A percentile compares a stretch with the other conserved stretches of the same genome.
Evolutionary conservation across 2,113 vertebrate genomes (phyloP).

Genomic region (Clupea harengus): DNA sequence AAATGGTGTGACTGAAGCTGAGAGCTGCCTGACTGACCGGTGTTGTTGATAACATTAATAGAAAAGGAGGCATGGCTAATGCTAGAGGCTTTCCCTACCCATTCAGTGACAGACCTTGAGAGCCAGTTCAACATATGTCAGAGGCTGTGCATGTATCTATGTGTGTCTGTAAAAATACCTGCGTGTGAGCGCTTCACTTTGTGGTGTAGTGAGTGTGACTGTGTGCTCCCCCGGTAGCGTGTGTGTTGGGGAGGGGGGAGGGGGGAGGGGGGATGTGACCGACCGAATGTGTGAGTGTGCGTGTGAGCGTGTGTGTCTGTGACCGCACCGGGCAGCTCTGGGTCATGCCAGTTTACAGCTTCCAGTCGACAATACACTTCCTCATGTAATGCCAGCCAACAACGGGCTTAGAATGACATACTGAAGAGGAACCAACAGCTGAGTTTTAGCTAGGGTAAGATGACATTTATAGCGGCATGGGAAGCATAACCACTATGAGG

Average conservation of each 20-base stretch:
- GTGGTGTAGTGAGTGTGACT: conserved; percentile 58
- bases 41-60: not conserved
- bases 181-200: conserved; percentile 55
- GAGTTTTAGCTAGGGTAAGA: not conserved
- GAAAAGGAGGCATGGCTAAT: not conserved
- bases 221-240: conserved; percentile 51
- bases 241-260: conserved; percentile 48
- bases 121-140: not conserved
- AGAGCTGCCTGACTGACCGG: not conserved
- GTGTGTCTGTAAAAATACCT: not conserved
- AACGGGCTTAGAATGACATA: conserved; percentile 20
- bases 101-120: not conserved
- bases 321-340: conserved; percentile 63
- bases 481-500: not conserved
- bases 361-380: conserved; percentile 57
- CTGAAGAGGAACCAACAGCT: not conserved
- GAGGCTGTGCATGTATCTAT: not conserved
- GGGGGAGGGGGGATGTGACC: conserved; percentile 12
- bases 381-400: conserved; percentile 52
- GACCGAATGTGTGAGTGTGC: conserved; percentile 47
- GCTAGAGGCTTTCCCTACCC: not conserved
- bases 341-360: conserved; percentile 70
- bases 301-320: conserved; percentile 61
- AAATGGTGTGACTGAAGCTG: not conserved
- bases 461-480: not conserved